Conservation (phyloP, 2,797 vertebrate species). For the Emydoidea blandingii region DNA sequence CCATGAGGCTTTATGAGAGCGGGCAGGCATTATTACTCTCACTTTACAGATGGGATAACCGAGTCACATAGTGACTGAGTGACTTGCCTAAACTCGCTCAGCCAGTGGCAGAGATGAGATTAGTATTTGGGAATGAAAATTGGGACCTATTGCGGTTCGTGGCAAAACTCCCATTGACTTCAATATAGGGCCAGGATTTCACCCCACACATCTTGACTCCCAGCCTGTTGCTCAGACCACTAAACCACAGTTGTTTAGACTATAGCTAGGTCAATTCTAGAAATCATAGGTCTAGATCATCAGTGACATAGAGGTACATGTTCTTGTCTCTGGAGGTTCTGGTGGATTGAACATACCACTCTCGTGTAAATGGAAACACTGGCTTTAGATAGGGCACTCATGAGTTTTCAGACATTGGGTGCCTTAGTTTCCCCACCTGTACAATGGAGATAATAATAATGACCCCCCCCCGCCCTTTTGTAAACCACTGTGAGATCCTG, state of each 20-base stretch:
- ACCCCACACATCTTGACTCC: background rate
- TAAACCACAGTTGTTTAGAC: background rate
- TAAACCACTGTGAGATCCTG: background rate
- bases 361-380: background rate
- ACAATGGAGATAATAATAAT: rapidly evolving
- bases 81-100: background rate
- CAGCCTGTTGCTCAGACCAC: background rate
- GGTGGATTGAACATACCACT: background rate
- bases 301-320: background rate
- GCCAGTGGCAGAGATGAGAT: background rate
- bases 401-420: background rate
- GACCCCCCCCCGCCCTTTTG: background rate
- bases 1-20: background rate
- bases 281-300: too few relatives aligned
- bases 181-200: background rate
- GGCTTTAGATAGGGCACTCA: background rate
- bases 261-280: background rate
- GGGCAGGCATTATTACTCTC: background rate
- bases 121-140: background rate
- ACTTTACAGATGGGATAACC: background rate
- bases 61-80: background rate
- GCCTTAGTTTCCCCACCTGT: background rate
- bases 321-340: background rate
- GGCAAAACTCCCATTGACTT: background rate
- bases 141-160: background rate